A percentile compares a stretch with the other conserved stretches of the same genome.
phyloP scores from a whole-genome alignment of 2,888 invertebrate genomes.

The Apamea crenata region DNA sequence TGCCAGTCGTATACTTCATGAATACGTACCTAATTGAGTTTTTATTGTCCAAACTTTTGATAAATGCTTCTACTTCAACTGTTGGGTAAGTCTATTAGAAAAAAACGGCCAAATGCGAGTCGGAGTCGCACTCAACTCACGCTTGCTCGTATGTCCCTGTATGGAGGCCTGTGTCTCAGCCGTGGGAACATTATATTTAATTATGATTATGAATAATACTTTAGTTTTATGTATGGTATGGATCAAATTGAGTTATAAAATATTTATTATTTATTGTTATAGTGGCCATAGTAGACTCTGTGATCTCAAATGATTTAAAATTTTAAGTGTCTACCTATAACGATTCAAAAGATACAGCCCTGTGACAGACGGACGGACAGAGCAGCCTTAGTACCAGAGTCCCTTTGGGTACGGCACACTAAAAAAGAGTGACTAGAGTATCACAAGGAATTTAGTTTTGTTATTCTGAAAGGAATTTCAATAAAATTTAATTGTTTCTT shows the following conservation, averaged over 20 bases:
- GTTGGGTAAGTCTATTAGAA: background rate
- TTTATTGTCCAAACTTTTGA: background rate
- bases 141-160: too few relatives aligned
- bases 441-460: background rate
- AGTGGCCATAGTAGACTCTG: background rate
- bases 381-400: background rate
- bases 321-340: background rate
- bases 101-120: background rate
- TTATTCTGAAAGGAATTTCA: background rate
- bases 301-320: background rate
- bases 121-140: too few relatives aligned
- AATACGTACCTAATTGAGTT: background rate
- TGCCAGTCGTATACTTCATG: background rate
- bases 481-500: slow-evolving; percentile 6
- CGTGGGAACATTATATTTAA: too few relatives aligned
- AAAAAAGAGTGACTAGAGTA: background rate
- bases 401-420: background rate
- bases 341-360: background rate
- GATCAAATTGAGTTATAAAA: too few relatives aligned
- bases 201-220: background rate
- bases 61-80: background rate
- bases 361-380: background rate
- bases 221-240: background rate
- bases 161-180: too few relatives aligned
- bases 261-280: background rate